Conservation (phyloP, 2,113 vertebrate species). For the Scomber japonicus region DNA sequence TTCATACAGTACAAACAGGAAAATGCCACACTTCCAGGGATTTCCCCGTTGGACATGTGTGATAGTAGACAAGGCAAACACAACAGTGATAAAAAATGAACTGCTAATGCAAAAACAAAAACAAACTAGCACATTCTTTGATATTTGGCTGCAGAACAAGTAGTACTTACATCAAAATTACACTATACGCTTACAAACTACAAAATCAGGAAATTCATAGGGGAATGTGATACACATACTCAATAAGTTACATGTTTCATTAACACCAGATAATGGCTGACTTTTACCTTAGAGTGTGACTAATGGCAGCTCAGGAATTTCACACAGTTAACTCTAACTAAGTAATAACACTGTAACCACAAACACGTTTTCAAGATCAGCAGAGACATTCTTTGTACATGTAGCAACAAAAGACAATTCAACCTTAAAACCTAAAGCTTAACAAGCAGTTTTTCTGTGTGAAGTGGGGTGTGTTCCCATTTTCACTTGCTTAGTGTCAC, state of each 20-base stretch:
- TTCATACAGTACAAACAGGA: neutral
- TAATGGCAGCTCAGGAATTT: neutral
- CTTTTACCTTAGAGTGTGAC: neutral
- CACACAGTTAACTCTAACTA: neutral
- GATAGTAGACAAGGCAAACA: constrained; percentile 16
- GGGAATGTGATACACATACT: too few relatives aligned
- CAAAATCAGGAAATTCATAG: too few relatives aligned
- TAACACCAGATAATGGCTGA: neutral
- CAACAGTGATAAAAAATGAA: neutral
- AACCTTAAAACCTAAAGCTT: too few relatives aligned
- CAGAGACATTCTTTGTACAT: neutral
- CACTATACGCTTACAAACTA: too few relatives aligned
- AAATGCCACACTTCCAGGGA: neutral
- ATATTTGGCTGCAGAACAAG: neutral
- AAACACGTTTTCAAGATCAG: neutral
- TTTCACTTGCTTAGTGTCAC: neutral
- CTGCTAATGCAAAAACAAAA: neutral
- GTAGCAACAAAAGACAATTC: too few relatives aligned
- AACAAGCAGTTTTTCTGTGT: too few relatives aligned
- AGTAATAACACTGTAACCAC: neutral
- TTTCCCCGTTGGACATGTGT: neutral
- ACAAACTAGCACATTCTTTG: neutral
- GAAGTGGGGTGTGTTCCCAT: neutral
- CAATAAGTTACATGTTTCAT: too few relatives aligned
- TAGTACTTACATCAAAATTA: neutral